Conservation (phyloP, 2,113 vertebrate species). For the Oostethus manadensis region DNA sequence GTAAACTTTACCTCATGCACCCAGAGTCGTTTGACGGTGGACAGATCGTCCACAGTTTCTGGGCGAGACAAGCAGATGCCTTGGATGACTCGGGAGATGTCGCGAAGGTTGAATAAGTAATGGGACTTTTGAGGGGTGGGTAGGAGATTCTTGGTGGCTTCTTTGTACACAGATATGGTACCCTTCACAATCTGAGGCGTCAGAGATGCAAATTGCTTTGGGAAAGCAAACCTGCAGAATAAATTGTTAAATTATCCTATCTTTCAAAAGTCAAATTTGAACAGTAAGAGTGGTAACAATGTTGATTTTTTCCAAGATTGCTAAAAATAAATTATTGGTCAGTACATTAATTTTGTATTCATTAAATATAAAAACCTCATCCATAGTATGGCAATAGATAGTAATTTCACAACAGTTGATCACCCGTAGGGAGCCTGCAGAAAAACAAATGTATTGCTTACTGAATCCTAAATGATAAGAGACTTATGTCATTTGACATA, state of each 20-base stretch:
- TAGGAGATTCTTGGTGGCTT: conserved; percentile 83
- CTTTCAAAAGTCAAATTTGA: no score
- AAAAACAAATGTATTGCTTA: no score
- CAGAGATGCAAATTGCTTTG: conserved; percentile 70
- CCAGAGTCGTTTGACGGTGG: conserved; percentile 84
- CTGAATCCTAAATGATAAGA: no score
- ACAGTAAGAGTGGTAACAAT: no score
- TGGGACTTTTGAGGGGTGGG: conserved; percentile 88
- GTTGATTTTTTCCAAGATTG: no score
- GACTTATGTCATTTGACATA: no score
- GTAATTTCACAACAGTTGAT: no score
- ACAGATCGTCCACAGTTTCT: conserved; percentile 74
- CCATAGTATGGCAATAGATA: no score
- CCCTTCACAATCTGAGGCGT: conserved; percentile 76
- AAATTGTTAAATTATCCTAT: neutral
- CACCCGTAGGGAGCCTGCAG: no score
- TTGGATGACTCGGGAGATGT: conserved; percentile 88
- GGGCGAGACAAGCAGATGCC: conserved; percentile 84
- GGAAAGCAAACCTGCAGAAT: conserved; percentile 76
- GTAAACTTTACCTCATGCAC: conserved; percentile 81
- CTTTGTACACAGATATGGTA: conserved; percentile 81
- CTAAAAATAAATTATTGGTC: no score
- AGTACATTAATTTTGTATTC: no score
- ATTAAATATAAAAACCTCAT: no score
- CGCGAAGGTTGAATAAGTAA: conserved; percentile 87